Percentiles rank a stretch among this genome's conserved stretches.
Conservation (phyloP, 2,113 vertebrate genomes). For the Budorcas taxicolor region DNA sequence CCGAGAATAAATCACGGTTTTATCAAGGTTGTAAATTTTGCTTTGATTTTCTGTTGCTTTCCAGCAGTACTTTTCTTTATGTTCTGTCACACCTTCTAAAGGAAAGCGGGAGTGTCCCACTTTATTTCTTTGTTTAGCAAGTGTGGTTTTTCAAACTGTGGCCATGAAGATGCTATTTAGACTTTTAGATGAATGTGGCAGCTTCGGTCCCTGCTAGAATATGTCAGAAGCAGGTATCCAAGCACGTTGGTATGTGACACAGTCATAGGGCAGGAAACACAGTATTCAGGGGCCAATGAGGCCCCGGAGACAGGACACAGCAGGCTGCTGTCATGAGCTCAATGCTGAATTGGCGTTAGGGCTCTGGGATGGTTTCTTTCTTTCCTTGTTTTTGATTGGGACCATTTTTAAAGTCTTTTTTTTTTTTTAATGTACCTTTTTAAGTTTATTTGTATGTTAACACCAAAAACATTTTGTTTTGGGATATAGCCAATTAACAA, state of each 20-base stretch:
- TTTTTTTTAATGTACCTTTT: neutral
- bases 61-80: neutral
- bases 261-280: neutral
- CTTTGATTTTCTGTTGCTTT: constrained; percentile 31
- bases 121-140: constrained; percentile 16
- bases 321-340: neutral
- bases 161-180: neutral
- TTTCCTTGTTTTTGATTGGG: neutral
- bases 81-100: neutral
- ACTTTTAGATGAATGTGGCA: neutral
- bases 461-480: neutral
- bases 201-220: neutral
- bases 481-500: neutral
- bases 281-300: neutral
- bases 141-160: neutral
- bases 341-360: neutral
- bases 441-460: neutral
- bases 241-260: neutral
- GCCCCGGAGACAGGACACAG: accelerated
- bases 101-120: neutral
- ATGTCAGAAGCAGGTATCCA: neutral
- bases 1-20: neutral
- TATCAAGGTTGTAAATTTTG: constrained; percentile 21
- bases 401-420: neutral
- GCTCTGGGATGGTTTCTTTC: neutral